phyloP scores from a whole-genome alignment of 1,140 invertebrate species.

The Bombus vancouverensis region DNA sequence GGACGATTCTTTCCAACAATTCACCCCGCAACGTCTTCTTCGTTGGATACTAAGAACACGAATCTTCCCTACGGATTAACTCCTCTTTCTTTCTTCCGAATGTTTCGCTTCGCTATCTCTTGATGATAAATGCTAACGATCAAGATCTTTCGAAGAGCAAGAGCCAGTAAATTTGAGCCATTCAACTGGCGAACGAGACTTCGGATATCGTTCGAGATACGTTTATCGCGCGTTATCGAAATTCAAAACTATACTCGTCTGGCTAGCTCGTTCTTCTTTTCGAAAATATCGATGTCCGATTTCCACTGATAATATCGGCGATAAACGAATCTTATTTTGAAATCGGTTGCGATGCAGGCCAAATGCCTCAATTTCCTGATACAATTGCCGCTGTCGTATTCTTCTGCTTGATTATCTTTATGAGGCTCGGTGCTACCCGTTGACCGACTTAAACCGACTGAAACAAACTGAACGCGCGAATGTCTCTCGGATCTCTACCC shows the following conservation, averaged over 20 bases:
- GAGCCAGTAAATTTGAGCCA: slow-evolving; percentile 75
- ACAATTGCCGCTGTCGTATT: neutral
- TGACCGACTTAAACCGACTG: slow-evolving; percentile 47
- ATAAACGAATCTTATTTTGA: neutral
- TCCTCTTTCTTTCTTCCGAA: neutral
- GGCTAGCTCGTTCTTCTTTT: neutral
- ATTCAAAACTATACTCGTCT: neutral
- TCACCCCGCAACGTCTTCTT: neutral
- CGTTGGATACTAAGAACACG: neutral
- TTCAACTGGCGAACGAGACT: slow-evolving; percentile 54
- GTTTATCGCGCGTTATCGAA: slow-evolving; percentile 2
- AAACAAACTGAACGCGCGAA: slow-evolving; percentile 14
- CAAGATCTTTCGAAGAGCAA: slow-evolving; percentile 73
- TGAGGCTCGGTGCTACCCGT: neutral
- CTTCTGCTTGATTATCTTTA: neutral
- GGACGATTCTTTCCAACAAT: neutral
- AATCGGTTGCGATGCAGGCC: neutral
- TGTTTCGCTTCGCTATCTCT: neutral
- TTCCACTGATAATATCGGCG: neutral
- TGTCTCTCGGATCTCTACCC: slow-evolving; percentile 15
- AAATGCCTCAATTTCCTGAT: neutral
- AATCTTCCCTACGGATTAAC: neutral
- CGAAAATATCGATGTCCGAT: neutral
- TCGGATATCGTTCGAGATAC: neutral
- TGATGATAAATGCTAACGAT: neutral